Conservation (phyloP, 2,113 vertebrate genomes). For the Merops nubicus region DNA sequence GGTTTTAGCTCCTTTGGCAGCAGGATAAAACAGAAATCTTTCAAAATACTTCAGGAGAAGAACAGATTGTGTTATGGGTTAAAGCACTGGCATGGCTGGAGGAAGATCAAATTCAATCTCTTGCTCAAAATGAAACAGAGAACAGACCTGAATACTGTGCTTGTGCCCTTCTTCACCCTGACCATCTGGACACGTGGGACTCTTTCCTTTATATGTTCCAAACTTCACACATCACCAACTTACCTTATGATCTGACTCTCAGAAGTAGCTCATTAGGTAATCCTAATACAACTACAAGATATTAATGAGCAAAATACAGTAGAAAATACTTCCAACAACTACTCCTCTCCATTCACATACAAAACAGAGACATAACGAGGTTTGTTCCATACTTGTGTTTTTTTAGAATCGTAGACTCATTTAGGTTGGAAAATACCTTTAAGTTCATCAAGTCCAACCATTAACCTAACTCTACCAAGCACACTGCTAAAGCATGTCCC, state of each 20-base stretch:
- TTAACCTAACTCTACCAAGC: no score
- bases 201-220: background rate
- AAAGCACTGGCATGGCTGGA: background rate
- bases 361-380: background rate
- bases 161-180: background rate
- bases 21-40: background rate
- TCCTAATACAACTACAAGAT: background rate
- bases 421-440: no score
- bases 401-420: no score
- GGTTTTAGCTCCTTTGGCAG: background rate
- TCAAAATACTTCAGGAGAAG: background rate
- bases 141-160: background rate
- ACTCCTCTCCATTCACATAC: background rate
- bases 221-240: background rate
- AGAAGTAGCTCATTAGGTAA: background rate
- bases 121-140: background rate
- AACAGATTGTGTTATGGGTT: background rate
- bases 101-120: background rate
- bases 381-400: background rate
- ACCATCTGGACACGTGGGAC: background rate
- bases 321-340: background rate
- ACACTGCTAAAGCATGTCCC: no score
- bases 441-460: no score
- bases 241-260: background rate
- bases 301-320: background rate